These are phyloP conservation scores for Thamnophis elegans DNA, from an alignment of 2,797 vertebrate species.

Conservation along the genomic window DNA sequence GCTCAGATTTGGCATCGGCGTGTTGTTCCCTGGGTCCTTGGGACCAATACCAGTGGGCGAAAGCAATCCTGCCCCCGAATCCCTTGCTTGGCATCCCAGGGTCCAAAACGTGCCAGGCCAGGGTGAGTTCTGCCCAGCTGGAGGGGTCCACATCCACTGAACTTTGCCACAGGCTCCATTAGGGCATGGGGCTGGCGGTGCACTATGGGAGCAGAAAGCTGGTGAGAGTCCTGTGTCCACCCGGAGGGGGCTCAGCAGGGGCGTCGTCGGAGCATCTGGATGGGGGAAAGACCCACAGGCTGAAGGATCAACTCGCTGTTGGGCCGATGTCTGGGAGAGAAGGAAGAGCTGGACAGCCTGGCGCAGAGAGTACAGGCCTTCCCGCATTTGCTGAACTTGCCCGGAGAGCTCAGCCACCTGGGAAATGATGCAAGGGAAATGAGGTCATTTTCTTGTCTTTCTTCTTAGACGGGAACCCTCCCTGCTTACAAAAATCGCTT, in stretches of 20 bases:
- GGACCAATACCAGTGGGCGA: not conserved
- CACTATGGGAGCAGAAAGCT: conserved; percentile 58
- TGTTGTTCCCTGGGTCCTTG: conserved; percentile 9
- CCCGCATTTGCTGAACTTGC: conserved; percentile 70
- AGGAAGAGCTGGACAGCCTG: conserved; percentile 68
- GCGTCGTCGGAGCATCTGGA: not conserved
- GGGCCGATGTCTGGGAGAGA: conserved; percentile 38
- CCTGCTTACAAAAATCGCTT: not conserved
- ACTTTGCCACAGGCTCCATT: conserved; percentile 56
- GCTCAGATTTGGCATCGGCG: not conserved
- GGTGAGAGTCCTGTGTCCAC: conserved; percentile 61
- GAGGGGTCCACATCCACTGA: conserved; percentile 22
- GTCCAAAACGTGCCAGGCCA: conserved; percentile 17
- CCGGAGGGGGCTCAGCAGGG: conserved; percentile 60
- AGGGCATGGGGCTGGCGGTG: conserved; percentile 42
- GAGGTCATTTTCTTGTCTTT: not conserved
- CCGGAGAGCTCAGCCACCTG: conserved; percentile 69
- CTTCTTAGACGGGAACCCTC: not conserved
- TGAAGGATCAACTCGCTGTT: not conserved
- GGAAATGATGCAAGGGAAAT: not conserved
- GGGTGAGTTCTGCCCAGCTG: conserved; percentile 58
- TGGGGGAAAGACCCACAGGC: not conserved
- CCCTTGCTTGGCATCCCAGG: not conserved
- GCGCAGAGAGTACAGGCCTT: conserved; percentile 66
- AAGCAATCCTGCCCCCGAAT: not conserved